phyloP scores from a whole-genome alignment of 2,797 vertebrate genomes.

The Chiroxiphia lanceolata region DNA sequence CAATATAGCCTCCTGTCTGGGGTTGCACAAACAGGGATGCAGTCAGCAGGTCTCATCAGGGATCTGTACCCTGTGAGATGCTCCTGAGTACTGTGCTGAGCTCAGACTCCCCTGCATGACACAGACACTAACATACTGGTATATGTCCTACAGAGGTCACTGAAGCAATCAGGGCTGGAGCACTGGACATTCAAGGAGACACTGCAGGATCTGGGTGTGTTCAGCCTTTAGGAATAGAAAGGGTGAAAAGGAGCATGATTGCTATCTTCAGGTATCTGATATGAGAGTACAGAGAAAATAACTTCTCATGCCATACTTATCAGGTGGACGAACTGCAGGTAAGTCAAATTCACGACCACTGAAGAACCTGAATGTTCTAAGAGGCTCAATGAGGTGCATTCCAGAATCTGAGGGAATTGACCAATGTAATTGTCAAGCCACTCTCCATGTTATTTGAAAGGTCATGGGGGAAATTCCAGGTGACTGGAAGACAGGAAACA shows the following conservation, averaged over 20 bases:
- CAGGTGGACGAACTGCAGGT: neutral
- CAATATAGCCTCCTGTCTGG: accelerated
- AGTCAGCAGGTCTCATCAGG: neutral
- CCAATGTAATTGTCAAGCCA: neutral
- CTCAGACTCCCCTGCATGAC: accelerated
- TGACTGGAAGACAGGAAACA: neutral
- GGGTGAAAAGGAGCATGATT: neutral
- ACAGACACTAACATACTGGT: accelerated
- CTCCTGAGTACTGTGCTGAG: neutral
- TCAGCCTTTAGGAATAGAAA: neutral
- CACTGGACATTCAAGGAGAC: neutral
- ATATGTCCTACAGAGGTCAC: accelerated
- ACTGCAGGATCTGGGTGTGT: accelerated
- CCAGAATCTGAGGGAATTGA: neutral
- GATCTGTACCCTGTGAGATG: accelerated
- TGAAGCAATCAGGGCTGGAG: neutral
- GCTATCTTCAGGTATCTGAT: neutral
- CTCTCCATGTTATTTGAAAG: neutral
- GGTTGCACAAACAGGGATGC: neutral
- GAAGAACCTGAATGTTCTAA: accelerated
- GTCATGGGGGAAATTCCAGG: neutral
- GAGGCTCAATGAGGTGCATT: neutral
- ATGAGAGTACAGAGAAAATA: neutral
- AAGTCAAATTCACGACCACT: neutral
- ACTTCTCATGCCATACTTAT: neutral